A percentile compares a stretch with the other conserved stretches of the same genome.
phyloP scores from a whole-genome alignment of 2,113 vertebrate species.

The Turdus rufiventris region DNA sequence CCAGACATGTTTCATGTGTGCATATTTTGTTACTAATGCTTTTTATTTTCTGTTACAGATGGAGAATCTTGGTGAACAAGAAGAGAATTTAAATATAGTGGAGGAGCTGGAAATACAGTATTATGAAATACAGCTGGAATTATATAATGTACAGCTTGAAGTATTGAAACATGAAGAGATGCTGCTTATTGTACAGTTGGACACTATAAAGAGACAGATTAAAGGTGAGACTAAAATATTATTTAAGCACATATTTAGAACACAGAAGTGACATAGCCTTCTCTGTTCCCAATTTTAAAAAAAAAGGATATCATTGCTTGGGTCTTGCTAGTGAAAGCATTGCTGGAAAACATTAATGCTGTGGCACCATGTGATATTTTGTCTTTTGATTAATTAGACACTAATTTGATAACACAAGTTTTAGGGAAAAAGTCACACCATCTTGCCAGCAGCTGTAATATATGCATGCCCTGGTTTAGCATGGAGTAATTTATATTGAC shows the following conservation, averaged over 20 bases:
- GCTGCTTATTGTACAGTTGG: conserved; percentile 84
- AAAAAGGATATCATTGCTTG: background rate
- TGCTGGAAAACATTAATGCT: background rate
- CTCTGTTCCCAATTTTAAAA: background rate
- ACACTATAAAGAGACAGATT: conserved; percentile 84
- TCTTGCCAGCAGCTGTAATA: background rate
- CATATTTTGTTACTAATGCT: background rate
- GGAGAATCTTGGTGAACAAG: conserved; percentile 69
- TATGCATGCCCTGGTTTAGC: background rate
- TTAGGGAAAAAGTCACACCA: background rate
- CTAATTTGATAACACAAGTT: background rate
- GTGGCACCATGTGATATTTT: background rate
- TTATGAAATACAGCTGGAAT: conserved; percentile 89
- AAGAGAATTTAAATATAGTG: conserved; percentile 61
- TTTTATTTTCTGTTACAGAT: conserved; percentile 71
- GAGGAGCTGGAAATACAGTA: conserved; percentile 89
- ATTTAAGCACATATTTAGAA: background rate
- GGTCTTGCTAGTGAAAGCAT: background rate
- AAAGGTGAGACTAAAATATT: conserved; percentile 76
- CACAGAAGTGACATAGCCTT: background rate
- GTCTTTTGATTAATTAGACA: background rate
- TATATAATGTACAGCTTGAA: conserved; percentile 90
- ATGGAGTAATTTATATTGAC: background rate
- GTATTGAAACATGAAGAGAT: conserved; percentile 91
- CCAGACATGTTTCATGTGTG: background rate